Percentiles rank a stretch among this genome's conserved stretches.
These are phyloP conservation scores for Stictocephala bisonia DNA, from an alignment of 2,888 invertebrate genomes.

Conservation along the genomic window DNA sequence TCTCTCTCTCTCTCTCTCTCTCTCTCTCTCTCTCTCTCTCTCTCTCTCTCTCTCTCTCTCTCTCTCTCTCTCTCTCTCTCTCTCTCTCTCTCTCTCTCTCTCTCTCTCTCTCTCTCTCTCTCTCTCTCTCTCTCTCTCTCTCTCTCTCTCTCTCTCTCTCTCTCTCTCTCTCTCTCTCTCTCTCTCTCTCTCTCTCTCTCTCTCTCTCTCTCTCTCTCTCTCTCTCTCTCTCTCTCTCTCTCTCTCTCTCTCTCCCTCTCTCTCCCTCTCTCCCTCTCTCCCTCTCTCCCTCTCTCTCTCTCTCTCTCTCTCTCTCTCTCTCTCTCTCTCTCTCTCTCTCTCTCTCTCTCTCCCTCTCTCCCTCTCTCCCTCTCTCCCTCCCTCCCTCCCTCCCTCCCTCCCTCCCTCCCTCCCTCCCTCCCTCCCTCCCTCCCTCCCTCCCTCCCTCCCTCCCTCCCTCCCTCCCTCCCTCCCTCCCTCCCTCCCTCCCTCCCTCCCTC, in stretches of 20 bases:
- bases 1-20: conserved; percentile 13
- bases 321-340: conserved; percentile 13
- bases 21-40: conserved; percentile 13
- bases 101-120: conserved; percentile 13
- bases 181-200: conserved; percentile 9
- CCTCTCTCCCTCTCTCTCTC: conserved; percentile 7
- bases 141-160: conserved; percentile 13
- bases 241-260: conserved; percentile 10
- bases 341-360: conserved; percentile 10
- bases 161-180: conserved; percentile 9
- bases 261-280: conserved; percentile 7
- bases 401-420: too few relatives aligned
- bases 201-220: conserved; percentile 13
- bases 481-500: too few relatives aligned
- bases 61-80: conserved; percentile 13
- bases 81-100: conserved; percentile 13
- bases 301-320: conserved; percentile 13
- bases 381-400: not conserved
- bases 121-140: conserved; percentile 13
- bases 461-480: too few relatives aligned
- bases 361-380: not conserved
- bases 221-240: conserved; percentile 13
- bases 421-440: too few relatives aligned
- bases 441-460: too few relatives aligned
- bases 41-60: conserved; percentile 13